Percentiles rank a stretch among this genome's conserved stretches.
Conservation (phyloP, 2,797 vertebrate genomes). For the Pristis pectinata region DNA sequence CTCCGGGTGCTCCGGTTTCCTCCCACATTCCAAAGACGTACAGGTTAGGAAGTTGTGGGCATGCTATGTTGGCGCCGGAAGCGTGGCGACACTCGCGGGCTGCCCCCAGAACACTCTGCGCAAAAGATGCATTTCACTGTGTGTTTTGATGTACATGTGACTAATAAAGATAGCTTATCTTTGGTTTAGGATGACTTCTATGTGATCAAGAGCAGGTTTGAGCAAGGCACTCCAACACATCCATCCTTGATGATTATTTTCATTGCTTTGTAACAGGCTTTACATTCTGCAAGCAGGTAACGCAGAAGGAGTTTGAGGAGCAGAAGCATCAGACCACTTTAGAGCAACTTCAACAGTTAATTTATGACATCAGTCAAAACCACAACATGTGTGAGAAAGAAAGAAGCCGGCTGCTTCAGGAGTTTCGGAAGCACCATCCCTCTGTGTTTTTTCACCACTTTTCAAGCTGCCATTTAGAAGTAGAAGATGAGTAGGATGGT, state of each 20-base stretch:
- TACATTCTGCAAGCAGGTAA: slow-evolving; percentile 70
- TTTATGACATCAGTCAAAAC: slow-evolving; percentile 56
- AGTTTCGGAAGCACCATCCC: slow-evolving; percentile 72
- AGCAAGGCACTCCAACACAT: neutral
- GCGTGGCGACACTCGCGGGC: no score
- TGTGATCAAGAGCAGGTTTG: no score
- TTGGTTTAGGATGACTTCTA: neutral
- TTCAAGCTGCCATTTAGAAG: slow-evolving; percentile 50
- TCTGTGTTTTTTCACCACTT: slow-evolving; percentile 60
- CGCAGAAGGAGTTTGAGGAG: slow-evolving; percentile 64
- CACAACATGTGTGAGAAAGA: slow-evolving; percentile 56
- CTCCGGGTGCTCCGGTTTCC: no score
- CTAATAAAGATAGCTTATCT: no score
- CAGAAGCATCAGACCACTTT: slow-evolving; percentile 60
- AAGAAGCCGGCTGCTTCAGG: slow-evolving; percentile 67
- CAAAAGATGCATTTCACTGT: no score
- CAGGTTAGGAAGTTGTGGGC: no score
- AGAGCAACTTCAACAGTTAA: slow-evolving; percentile 61
- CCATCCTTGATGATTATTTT: neutral
- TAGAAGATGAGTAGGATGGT: slow-evolving; percentile 22
- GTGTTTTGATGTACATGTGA: no score
- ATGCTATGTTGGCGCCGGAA: no score
- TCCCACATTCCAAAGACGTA: no score
- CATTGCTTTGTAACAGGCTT: slow-evolving; percentile 59
- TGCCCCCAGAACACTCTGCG: no score